Conservation (phyloP, 2,797 vertebrate species). For the Salarias fasciatus region DNA sequence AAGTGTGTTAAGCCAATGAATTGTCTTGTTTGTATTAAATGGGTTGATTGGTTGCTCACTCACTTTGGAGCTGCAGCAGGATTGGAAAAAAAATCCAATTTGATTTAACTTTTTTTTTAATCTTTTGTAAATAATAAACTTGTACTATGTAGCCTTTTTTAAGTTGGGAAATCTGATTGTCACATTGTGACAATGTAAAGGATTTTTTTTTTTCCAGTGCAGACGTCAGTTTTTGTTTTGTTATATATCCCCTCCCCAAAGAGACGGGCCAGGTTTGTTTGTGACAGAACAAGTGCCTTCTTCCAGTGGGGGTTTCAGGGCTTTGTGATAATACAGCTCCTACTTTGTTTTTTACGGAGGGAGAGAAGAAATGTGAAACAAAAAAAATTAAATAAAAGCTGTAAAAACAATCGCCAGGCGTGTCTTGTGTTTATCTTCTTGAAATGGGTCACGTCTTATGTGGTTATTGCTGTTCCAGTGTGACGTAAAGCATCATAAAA, state of each 20-base stretch:
- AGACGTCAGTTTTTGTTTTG: constrained; percentile 54
- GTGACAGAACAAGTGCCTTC: constrained; percentile 33
- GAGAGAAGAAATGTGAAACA: constrained; percentile 49
- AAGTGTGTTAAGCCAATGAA: constrained; percentile 28
- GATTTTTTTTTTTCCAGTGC: constrained; percentile 51
- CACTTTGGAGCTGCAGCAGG: constrained; percentile 47
- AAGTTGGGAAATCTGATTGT: constrained; percentile 64
- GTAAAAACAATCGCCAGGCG: constrained; percentile 9
- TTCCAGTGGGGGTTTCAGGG: constrained; percentile 18
- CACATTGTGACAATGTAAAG: constrained; percentile 60
- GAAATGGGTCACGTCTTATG: not conserved
- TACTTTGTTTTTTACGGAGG: constrained; percentile 58
- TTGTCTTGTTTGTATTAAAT: constrained; percentile 36
- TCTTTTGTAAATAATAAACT: constrained; percentile 80
- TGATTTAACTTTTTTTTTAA: constrained; percentile 71
- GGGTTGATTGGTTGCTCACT: constrained; percentile 57
- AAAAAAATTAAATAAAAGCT: constrained; percentile 68
- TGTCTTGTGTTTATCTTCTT: not conserved
- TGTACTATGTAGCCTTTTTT: constrained; percentile 76
- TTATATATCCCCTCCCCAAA: constrained; percentile 12
- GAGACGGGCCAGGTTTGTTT: constrained; percentile 34
- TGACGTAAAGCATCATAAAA: not conserved
- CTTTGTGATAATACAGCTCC: constrained; percentile 46
- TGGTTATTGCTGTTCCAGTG: not conserved
- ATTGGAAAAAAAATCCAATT: constrained; percentile 57